phyloP scores from a whole-genome alignment of 2,113 vertebrate species.

The Salminus brasiliensis region DNA sequence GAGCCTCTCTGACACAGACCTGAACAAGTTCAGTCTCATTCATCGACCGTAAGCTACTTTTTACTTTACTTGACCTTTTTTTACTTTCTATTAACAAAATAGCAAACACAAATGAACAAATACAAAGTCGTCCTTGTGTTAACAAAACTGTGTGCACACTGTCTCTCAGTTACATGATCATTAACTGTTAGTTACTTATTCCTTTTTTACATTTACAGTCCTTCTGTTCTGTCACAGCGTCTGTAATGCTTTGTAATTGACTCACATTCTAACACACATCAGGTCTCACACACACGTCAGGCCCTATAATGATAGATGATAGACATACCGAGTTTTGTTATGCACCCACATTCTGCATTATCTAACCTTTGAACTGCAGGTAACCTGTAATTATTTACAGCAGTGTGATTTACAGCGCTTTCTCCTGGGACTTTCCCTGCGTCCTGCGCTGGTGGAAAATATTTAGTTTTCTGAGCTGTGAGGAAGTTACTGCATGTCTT shows the following conservation, averaged over 20 bases:
- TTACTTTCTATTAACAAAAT: conserved; percentile 6
- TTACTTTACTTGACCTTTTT: neutral
- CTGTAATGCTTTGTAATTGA: no score
- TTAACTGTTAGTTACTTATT: no score
- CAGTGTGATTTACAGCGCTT: neutral
- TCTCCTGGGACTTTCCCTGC: neutral
- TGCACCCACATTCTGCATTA: no score
- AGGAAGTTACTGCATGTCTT: neutral
- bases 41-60: conserved; percentile 78
- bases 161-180: neutral
- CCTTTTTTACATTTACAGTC: no score
- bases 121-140: neutral
- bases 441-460: neutral
- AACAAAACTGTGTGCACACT: neutral
- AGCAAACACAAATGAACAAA: neutral
- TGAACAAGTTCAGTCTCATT: conserved; percentile 79
- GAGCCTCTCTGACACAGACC: conserved; percentile 74
- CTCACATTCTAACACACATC: no score
- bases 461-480: neutral
- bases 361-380: neutral
- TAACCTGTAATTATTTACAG: neutral
- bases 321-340: no score
- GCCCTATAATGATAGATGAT: no score
- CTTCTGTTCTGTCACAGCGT: no score
- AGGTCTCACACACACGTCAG: no score